Evolutionary conservation across 2,888 invertebrate species (phyloP).

Genomic region (Liposcelis brunnea): DNA sequence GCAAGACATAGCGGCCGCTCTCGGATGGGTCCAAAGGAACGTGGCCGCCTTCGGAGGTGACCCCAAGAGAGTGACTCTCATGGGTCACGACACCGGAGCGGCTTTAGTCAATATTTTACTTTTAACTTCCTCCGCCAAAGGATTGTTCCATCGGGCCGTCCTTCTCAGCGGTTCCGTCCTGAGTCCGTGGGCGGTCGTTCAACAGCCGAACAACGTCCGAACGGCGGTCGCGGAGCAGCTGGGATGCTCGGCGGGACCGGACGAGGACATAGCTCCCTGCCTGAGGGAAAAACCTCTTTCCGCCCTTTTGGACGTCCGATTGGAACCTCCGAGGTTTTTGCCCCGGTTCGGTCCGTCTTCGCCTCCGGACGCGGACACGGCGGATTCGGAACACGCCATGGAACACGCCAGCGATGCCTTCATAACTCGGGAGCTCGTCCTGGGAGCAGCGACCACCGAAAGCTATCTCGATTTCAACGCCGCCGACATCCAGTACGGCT

Average conservation of each 20-base stretch:
- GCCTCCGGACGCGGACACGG: slow-evolving; percentile 22
- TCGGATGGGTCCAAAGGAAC: slow-evolving; percentile 68
- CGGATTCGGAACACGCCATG: slow-evolving; percentile 42
- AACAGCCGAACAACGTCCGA: slow-evolving; percentile 54
- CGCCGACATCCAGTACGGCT: slow-evolving; percentile 40
- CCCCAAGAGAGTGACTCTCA: slow-evolving; percentile 57
- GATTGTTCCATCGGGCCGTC: slow-evolving; percentile 70
- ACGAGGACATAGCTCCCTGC: slow-evolving; percentile 51
- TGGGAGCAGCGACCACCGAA: slow-evolving; percentile 55
- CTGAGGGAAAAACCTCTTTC: slow-evolving; percentile 60
- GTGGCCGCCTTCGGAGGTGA: slow-evolving; percentile 82
- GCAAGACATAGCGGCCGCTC: slow-evolving; percentile 64
- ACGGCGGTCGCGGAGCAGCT: slow-evolving; percentile 71
- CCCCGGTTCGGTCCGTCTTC: slow-evolving; percentile 58
- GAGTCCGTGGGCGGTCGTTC: slow-evolving; percentile 74
- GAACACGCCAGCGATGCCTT: slow-evolving; percentile 50
- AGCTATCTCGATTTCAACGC: slow-evolving; percentile 53
- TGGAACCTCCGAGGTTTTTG: slow-evolving; percentile 29
- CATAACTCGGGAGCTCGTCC: slow-evolving; percentile 48
- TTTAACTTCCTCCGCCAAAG: slow-evolving; percentile 60
- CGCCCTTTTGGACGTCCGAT: slow-evolving; percentile 41
- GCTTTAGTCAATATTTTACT: slow-evolving; percentile 69
- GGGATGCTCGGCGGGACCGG: slow-evolving; percentile 44
- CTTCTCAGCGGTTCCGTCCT: slow-evolving; percentile 83
- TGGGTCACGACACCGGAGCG: slow-evolving; percentile 77